These are phyloP conservation scores for Aldabrachelys gigantea DNA, from an alignment of 2,113 vertebrate species.

Conservation along the genomic window DNA sequence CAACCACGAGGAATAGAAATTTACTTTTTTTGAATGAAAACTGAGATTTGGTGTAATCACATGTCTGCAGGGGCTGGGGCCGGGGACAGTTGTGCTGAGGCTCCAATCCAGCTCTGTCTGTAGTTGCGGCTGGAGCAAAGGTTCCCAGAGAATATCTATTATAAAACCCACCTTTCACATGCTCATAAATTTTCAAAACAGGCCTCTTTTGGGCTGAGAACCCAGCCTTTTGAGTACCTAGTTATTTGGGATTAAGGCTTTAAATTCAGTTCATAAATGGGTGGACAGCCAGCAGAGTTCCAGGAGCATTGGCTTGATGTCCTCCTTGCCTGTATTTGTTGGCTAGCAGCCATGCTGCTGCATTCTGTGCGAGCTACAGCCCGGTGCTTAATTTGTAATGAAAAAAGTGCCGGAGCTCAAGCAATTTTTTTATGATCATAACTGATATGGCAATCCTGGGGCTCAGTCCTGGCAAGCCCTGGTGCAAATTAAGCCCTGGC, in stretches of 20 bases:
- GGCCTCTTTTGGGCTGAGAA: not conserved
- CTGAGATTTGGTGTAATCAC: not conserved
- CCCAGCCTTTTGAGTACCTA: not conserved
- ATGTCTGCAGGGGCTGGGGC: not conserved
- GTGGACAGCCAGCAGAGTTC: not conserved
- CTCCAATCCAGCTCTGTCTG: not conserved
- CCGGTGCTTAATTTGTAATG: too few species aligned
- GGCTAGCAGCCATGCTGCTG: fast-evolving
- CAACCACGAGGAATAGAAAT: not conserved
- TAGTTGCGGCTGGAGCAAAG: not conserved
- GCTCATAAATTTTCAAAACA: not conserved
- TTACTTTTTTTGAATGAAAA: not conserved
- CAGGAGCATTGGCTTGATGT: not conserved
- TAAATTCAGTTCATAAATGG: not conserved
- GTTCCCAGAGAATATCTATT: not conserved
- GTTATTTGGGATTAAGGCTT: too few species aligned
- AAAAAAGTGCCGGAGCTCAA: too few species aligned
- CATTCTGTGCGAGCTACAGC: not conserved
- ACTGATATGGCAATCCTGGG: too few species aligned
- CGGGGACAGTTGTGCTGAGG: not conserved
- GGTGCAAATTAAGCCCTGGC: not conserved
- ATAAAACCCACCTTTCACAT: not conserved
- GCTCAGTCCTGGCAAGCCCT: too few species aligned
- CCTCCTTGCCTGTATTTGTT: not conserved
- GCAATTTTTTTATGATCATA: too few species aligned